Evolutionary conservation across 2,888 invertebrate genomes (phyloP), one percentile per base, ranked within the genome.

Genomic region (Papilio elwesi): DNA sequence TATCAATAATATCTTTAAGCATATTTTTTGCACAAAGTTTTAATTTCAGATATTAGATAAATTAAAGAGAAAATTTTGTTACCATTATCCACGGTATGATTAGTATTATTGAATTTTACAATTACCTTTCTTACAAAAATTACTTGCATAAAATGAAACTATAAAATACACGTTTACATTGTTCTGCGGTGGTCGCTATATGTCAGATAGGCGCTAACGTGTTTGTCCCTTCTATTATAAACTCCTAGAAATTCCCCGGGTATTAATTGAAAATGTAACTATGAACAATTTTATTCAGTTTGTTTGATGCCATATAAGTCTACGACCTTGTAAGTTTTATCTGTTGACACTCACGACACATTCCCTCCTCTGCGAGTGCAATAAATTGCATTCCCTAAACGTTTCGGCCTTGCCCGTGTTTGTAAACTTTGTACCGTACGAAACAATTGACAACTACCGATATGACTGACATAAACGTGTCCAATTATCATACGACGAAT

Each of bases 381-480:
- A 80, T 80, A 79, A 82, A 87, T 84, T 86, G 87, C 84, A 86
- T 78, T 79, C 82, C 84, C 86, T 88, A 87, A 90, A 85, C 79
- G 86, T 86, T 87, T 82, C 74, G 84, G 82, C 91, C 90, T 90
- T 89, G 90, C 77, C 80, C 76, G 76, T 76, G 77, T 79, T 78
- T 78, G 74, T 63, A 78, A 78, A 79, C 80, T 83, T 78, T 81
- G 82, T 81, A 74, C 87, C 87, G 84, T 87, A 89, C 85, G 82
- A 83, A 85, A 90, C 89, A 91, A 90, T 90, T 90, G 89, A 85
- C 57, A 85, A 85, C 87, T 87, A 87, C 88, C 89, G 87, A 87
- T 85, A 81, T 85, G 79, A 86, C 83, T 85, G 79, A 86, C 83
- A 79, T 83, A 36, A 36, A 38, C 36, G 83, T 83, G 81, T 77